Evolutionary conservation across 2,113 vertebrate genomes (phyloP), one percentile per base, ranked within the genome.

Genomic region (Psilopsiagon aymara): DNA sequence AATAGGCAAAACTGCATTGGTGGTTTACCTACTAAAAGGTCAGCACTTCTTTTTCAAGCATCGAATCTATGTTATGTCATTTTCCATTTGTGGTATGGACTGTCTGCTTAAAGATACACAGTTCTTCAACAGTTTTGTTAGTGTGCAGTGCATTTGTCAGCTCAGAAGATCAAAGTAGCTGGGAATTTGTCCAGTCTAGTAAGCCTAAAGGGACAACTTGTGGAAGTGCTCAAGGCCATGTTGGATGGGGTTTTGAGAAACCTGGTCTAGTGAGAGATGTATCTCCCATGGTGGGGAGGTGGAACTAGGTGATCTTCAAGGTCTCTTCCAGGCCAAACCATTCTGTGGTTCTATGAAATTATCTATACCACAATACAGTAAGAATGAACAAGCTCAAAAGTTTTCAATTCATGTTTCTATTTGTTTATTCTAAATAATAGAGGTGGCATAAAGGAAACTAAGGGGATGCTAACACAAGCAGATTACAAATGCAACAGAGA

Each of bases 21-120:
- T 82, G 88, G 89, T 94, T 96, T 95, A 80, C 82, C 51, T 85
- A 27, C 46, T 46, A 71, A 97, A 97, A 97, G 93, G 88, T 96
- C 95, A 97, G 59, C 46, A 41, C 86, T 93, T 91, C 84, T 91
- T 95, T 91, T 90, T 84, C 80, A 92, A 94, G 66, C 12, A 91
- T 88, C 59, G 94, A 90, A 96, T 97, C 84, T 96, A 92, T 93
- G 92, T 89, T 70, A 52, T 84, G 74, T 90, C 74, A 91, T 85
- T 95, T 96, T 96, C 2, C 0, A 81, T 92, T 90, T 70, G 33
- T 84, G 44, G 17, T 78, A 28, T 83, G 57, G 52, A 77, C 47
- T 76, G 85, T 89, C 87, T 90, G 60, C 60, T 93, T 89, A 88
- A 93, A 96, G 47, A 66, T 81, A 90, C 13, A 51, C 43, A 49